Evolutionary conservation across 2,797 vertebrate species (phyloP).

Genomic region (Cyclura pinguis): DNA sequence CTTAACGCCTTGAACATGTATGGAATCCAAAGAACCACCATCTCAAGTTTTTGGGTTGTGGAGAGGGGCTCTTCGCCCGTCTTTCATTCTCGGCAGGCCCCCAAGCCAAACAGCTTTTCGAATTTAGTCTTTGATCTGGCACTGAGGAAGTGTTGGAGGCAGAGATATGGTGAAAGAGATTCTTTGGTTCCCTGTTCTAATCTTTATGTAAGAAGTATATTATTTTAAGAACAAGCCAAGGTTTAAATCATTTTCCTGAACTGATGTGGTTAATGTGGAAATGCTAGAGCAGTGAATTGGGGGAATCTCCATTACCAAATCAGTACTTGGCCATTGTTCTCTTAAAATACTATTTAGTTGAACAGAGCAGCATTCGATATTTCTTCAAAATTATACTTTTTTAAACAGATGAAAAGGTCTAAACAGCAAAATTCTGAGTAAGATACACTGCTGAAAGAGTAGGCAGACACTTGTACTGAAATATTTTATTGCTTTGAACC

Average conservation of each 20-base stretch:
- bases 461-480: not conserved
- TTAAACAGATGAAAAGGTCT: not conserved
- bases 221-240: slow-evolving; percentile 1
- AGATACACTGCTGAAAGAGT: slow-evolving; percentile 30
- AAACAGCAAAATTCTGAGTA: not conserved
- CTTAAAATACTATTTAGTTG: not conserved
- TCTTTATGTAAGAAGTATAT: not conserved
- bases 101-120: not conserved
- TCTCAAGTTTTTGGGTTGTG: too few relatives aligned
- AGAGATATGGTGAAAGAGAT: too few relatives aligned
- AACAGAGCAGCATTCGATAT: not conserved
- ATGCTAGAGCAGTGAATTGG: slow-evolving; percentile 16
- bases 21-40: not conserved
- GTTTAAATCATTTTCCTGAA: not conserved
- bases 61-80: not conserved
- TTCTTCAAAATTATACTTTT: not conserved
- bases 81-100: not conserved
- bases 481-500: too few relatives aligned
- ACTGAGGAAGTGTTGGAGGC: too few relatives aligned
- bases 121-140: not conserved
- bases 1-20: not conserved
- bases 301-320: not conserved
- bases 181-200: not conserved
- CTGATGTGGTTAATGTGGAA: not conserved
- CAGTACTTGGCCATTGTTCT: not conserved